These are phyloP conservation scores for Magallana nippona DNA, from an alignment of 2,888 invertebrate genomes.

Conservation along the genomic window DNA sequence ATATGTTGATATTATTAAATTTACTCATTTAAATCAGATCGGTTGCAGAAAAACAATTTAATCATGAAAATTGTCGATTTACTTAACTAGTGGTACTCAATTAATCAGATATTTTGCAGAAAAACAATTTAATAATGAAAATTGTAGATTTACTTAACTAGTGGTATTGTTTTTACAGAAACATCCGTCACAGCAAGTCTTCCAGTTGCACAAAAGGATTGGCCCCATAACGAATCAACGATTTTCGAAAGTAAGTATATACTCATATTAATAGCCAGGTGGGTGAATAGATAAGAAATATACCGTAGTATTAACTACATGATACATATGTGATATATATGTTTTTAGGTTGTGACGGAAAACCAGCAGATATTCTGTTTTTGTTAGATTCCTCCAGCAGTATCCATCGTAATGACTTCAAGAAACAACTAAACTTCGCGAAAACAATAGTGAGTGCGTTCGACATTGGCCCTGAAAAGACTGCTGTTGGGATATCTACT, in stretches of 20 bases:
- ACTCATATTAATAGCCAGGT: background rate
- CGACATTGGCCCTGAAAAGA: conserved; percentile 59
- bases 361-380: conserved; percentile 63
- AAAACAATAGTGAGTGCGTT: conserved; percentile 61
- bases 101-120: no score
- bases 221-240: background rate
- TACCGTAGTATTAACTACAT: no score
- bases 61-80: no score
- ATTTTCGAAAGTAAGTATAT: conserved; percentile 4
- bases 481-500: conserved; percentile 64
- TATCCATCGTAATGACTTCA: conserved; percentile 61
- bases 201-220: background rate
- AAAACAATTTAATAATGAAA: no score
- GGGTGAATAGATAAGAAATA: no score
- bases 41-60: no score
- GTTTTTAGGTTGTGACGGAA: conserved; percentile 62
- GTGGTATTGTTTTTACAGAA: background rate
- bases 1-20: no score
- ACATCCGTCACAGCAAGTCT: background rate
- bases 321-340: background rate
- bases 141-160: no score
- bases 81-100: no score
- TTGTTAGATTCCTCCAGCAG: conserved; percentile 66
- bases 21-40: no score
- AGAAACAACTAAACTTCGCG: conserved; percentile 65